These are phyloP conservation scores for Gallinago nigripennis DNA, from an alignment of 2,797 vertebrate species.

Conservation along the genomic window DNA sequence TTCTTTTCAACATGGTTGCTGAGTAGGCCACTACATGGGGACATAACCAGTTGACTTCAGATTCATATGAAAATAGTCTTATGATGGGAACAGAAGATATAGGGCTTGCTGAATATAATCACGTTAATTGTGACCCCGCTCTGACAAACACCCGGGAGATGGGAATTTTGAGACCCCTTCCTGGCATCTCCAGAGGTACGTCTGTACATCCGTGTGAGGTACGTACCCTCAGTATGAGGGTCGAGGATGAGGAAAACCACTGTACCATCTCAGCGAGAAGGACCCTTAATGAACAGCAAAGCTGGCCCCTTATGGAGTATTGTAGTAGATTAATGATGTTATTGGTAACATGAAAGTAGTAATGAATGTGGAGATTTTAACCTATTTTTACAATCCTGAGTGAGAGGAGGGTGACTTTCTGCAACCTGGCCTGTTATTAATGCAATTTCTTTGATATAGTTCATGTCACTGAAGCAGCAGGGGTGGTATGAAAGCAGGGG, in stretches of 20 bases:
- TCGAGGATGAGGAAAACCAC: not conserved
- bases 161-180: not conserved
- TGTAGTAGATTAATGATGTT: not conserved
- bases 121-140: not conserved
- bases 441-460: not conserved
- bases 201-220: not conserved
- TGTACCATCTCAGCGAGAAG: not conserved
- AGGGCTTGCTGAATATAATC: not conserved
- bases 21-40: not conserved
- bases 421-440: not conserved
- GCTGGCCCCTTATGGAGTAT: not conserved
- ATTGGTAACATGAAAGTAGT: not conserved
- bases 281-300: not conserved
- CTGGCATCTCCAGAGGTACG: not conserved
- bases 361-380: not conserved
- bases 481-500: not conserved
- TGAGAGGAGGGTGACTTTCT: not conserved
- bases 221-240: not conserved
- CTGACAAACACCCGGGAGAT: not conserved
- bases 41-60: not conserved
- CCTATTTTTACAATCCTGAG: not conserved
- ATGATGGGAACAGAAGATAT: not conserved
- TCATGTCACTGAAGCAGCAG: not conserved
- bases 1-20: not conserved
- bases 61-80: not conserved